Base-by-base conservation (phyloP, 2,113 vertebrate species). In the Mobula hypostoma region DNA sequence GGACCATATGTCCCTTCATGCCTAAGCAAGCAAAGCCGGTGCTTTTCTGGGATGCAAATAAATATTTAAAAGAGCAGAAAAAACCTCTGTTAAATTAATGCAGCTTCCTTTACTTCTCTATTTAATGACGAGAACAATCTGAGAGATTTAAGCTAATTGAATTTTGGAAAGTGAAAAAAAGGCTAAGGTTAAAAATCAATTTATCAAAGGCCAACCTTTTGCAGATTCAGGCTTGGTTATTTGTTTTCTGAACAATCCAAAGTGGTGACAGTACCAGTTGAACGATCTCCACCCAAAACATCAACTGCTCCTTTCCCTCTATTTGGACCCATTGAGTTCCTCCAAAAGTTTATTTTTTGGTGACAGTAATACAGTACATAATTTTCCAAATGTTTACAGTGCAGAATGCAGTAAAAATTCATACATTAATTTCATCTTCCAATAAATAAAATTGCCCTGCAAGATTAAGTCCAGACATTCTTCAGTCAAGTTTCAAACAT, bases 131-230 rank as follows among this genome's bases (percentile, higher is more conserved):
- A 90, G 61, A 66, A 90, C 85, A 66, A 48, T 48, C n/a, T 66
- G 63, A 19, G 61, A 68, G 85, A 90, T 90, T 68, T 66, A 90
- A 90, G n/a, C 14, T 32, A 90, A 90, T 66, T 68, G 61, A 90
- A 90, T 90, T 66, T 68, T 68, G 85, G 15, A 19, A 68, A 88
- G 29, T n/a, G 63, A 88, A 15, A 63, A 24, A 58, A 29, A 88
- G n/a, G 5, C 48, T 48, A 90, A 66, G n/a, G 61, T 68, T 66
- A 90, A 85, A 17, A 11, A 68, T 66, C 61, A 32, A 68, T 66
- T 90, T 32, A 90, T 90, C 61, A 68, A 63, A n/a, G 12, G 48
- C 12, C 58, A 88, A 12, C 29, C 11, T 27, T 61, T 88, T 88
- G 32, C 32, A 66, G 85, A 68, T 66, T 66, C 32, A 90, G 61